phyloP scores from a whole-genome alignment of 2,113 vertebrate species.

The Coptodon bakossiorum region DNA sequence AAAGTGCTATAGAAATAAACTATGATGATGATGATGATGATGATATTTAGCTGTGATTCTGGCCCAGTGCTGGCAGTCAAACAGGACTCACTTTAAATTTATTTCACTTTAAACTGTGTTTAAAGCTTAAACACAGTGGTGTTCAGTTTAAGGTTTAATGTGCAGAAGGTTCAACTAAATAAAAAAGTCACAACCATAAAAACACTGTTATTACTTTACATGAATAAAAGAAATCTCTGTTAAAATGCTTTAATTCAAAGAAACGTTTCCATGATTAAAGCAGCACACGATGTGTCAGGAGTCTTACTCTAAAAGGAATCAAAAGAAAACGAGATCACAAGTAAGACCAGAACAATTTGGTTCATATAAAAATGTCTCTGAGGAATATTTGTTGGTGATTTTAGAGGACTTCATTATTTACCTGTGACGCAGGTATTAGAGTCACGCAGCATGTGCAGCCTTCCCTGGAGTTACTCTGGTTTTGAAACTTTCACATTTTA shows the following conservation, averaged over 20 bases:
- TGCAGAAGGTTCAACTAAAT: not conserved
- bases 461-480: not conserved
- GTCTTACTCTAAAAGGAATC: not conserved
- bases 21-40: not conserved
- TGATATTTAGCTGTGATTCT: not conserved
- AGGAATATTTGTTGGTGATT: not conserved
- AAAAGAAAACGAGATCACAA: not conserved
- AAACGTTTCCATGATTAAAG: not conserved
- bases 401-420: not conserved
- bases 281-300: not conserved
- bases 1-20: not conserved
- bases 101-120: accelerated
- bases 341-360: not conserved
- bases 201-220: not conserved
- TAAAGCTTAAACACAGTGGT: not conserved
- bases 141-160: not conserved
- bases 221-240: not conserved
- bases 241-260: not conserved
- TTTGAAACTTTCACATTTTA: not conserved
- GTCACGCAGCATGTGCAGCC: not conserved
- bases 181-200: not conserved
- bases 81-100: not conserved
- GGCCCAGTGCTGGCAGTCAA: not conserved
- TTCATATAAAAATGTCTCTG: not conserved
- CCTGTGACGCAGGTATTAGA: not conserved